Evolutionary conservation across 2,797 vertebrate genomes (phyloP), one percentile per base, ranked within the genome.

Genomic region (Glyptemys insculpta): DNA sequence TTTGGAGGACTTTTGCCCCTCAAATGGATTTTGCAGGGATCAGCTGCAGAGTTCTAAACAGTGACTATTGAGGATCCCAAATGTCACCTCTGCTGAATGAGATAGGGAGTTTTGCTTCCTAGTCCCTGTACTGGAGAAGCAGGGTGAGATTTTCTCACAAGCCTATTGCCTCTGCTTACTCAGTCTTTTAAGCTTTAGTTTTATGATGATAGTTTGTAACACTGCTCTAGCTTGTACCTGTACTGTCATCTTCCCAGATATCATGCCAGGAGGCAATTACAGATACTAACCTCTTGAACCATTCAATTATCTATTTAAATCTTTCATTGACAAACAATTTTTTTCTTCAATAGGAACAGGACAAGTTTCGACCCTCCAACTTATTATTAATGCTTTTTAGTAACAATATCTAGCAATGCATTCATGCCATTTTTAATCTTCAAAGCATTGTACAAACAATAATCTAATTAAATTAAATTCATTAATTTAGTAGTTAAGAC

Each of bases 391-490:
- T 41, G 21, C n/a, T 37, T 59, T 29, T 79, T 53, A 12, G 94
- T 29, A 94, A 95, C 85, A 93, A 88, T 1, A 4, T 86, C 16
- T 47, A 12, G 31, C 5, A 86, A 37, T 62, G 31, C n/a, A 78
- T 85, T 79, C 83, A 18, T 81, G 79, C 18, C 65, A n/a, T 44
- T 92, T 86, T 91, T 81, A 85, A 57, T 74, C n/a, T 89, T 93
- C 81, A 92, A 92, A 87, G 50, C 15, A 65, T 11, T 37, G 8
- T 34, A 74, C 49, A 37, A 65, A 80, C 0, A 49, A 92, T 87
- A 87, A 85, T 81, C 80, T 92, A 91, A 87, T 16, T 92, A 81
- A 91, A 88, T 50, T 57, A 81, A 85, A 85, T 85, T 81, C 1
- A 89, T 83, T 89, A 86, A 62, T 62, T 57, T 89, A 87, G 59